Percentiles rank a stretch among this genome's conserved stretches.
These are phyloP conservation scores for cat (Felis catus) DNA, from an alignment of 2,113 vertebrate species.

Conservation along the genomic window F.catus_Fca126_mat1.0 CM031416.1:36013001-36013500, in stretches of 20 bases:
- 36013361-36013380: neutral
- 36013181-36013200: neutral
- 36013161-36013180: neutral
- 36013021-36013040: neutral
- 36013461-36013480: neutral
- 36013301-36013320: neutral
- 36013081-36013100: neutral
- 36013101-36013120: neutral
- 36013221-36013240: neutral
- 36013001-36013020: accelerated
- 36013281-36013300: neutral
- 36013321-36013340: neutral
- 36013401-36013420: neutral
- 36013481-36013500: neutral
- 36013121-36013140: neutral
- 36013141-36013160: neutral
- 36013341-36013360: neutral
- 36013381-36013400: neutral
- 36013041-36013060: accelerated
- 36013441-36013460: neutral
- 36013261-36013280: neutral
- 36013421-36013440: slow-evolving; percentile 33
- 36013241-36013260: neutral
- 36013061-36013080: neutral
- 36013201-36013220: neutral